Percentiles rank a stretch among this genome's conserved stretches.
Conservation (phyloP, 2,113 vertebrate species). For the Larimichthys crocea region DNA sequence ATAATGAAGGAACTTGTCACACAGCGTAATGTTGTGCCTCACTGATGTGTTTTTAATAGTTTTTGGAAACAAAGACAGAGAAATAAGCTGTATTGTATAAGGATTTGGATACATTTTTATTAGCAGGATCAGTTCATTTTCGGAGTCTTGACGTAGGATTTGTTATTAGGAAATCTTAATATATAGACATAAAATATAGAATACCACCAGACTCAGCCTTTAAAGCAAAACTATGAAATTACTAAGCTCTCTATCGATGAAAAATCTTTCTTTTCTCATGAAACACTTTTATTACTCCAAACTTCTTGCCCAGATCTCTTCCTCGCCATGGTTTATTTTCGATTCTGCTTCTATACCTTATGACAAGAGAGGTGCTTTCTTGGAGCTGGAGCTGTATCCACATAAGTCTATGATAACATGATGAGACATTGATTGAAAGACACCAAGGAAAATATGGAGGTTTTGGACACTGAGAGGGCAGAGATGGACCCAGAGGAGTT, state of each 20-base stretch:
- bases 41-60: background rate
- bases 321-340: background rate
- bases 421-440: constrained; percentile 32
- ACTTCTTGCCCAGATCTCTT: background rate
- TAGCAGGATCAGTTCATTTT: background rate
- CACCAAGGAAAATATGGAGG: background rate
- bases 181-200: background rate
- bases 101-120: background rate
- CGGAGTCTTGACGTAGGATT: background rate
- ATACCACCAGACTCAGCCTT: background rate
- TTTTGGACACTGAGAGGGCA: background rate
- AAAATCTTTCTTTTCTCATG: background rate
- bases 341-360: background rate
- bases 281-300: background rate
- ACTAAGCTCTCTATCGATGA: background rate
- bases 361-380: background rate
- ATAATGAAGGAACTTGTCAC: background rate
- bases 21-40: background rate
- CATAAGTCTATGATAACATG: constrained; percentile 22
- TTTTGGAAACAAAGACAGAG: constrained; percentile 3
- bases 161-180: too few relatives aligned
- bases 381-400: background rate
- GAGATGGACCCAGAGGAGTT: constrained; percentile 11
- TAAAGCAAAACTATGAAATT: background rate
- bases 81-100: background rate